Percentiles rank a stretch among this genome's conserved stretches.
Conservation (phyloP, 1,140 invertebrate species). For the Pristionchus pacificus region DNA sequence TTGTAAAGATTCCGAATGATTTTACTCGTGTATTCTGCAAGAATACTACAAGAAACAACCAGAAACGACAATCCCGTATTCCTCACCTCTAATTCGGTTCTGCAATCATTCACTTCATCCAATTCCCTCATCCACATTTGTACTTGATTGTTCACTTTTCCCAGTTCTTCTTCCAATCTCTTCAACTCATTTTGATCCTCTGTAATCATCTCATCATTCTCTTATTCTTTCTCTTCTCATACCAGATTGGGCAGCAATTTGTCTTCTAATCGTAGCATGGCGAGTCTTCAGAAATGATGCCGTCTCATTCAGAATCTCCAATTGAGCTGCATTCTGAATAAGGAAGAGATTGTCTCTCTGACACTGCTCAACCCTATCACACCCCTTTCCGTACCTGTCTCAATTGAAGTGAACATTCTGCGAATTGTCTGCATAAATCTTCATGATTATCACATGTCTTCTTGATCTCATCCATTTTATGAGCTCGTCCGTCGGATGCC, state of each 20-base stretch:
- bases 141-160: conserved; percentile 39
- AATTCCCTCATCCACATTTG: conserved; percentile 40
- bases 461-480: conserved; percentile 35
- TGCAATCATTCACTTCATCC: conserved; percentile 35
- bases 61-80: too few species aligned
- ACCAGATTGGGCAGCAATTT: conserved; percentile 17
- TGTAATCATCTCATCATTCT: conserved; percentile 15
- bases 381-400: too few species aligned
- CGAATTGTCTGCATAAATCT: conserved; percentile 26
- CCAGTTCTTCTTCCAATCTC: conserved; percentile 35
- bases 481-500: conserved; percentile 31
- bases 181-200: conserved; percentile 29
- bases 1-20: too few species aligned
- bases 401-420: conserved; percentile 24
- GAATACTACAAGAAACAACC: too few species aligned
- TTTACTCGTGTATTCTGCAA: too few species aligned
- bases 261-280: conserved; percentile 29
- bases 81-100: conserved; percentile 37
- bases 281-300: conserved; percentile 26
- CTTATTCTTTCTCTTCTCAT: conserved; percentile 10
- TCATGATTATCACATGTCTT: conserved; percentile 38
- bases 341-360: background rate
- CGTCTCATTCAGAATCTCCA: conserved; percentile 41
- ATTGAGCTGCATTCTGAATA: conserved; percentile 34
- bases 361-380: too few species aligned